phyloP scores from a whole-genome alignment of 2,888 invertebrate species.

The Eumacrocentrus americanus region DNA sequence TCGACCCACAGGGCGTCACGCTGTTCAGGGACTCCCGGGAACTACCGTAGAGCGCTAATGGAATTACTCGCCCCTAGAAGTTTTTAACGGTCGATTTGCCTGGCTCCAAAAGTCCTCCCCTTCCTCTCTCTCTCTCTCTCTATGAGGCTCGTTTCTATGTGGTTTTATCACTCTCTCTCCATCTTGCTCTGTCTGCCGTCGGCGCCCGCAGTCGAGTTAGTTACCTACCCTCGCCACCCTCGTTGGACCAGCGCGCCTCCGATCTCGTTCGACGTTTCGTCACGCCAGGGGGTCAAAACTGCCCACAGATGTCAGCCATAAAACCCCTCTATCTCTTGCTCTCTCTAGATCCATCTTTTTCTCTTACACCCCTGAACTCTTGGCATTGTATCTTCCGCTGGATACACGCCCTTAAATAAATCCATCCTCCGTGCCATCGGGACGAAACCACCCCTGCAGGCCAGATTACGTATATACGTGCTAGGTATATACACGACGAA shows the following conservation, averaged over 20 bases:
- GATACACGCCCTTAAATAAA: conserved; percentile 59
- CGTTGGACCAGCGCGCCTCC: conserved; percentile 33
- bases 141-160: conserved; percentile 1
- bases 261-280: conserved; percentile 53
- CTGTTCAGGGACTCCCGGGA: conserved; percentile 26
- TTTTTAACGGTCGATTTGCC: conserved; percentile 61
- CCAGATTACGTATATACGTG: conserved; percentile 36
- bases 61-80: conserved; percentile 52
- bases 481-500: conserved; percentile 31
- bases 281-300: conserved; percentile 58
- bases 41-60: conserved; percentile 46
- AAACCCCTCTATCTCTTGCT: conserved; percentile 43
- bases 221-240: conserved; percentile 48
- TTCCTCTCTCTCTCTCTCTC: conserved; percentile 14
- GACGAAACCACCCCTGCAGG: conserved; percentile 31
- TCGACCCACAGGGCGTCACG: conserved; percentile 25
- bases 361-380: conserved; percentile 1
- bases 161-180: conserved; percentile 25
- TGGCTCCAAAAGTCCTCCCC: conserved; percentile 35
- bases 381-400: conserved; percentile 49
- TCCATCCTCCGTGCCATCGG: conserved; percentile 40
- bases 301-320: conserved; percentile 59
- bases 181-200: conserved; percentile 6
- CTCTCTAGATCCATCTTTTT: conserved; percentile 7
- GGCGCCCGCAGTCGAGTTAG: conserved; percentile 42